These are phyloP conservation scores for Ditylenchus dipsaci DNA, from an alignment of 1,140 invertebrate genomes.

Conservation along the genomic window DNA sequence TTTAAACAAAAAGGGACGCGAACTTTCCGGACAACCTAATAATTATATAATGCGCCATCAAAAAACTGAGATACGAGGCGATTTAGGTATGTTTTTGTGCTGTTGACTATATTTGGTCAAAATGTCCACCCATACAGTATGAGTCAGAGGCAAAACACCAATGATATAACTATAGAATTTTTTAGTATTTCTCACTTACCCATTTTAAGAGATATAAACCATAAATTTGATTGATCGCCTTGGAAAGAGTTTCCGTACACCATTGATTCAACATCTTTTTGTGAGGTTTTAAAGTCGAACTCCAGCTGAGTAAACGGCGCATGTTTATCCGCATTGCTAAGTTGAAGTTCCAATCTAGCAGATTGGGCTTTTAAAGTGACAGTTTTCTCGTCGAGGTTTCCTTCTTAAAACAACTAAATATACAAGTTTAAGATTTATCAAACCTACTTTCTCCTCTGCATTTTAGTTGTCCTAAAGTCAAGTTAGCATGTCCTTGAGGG, in stretches of 20 bases:
- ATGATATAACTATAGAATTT: neutral
- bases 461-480: constrained; percentile 11
- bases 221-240: constrained; percentile 6
- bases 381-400: neutral
- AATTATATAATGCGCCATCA: no score
- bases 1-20: no score
- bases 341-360: neutral
- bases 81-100: no score
- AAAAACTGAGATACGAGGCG: no score
- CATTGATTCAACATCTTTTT: constrained; percentile 13
- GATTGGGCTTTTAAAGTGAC: neutral
- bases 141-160: neutral
- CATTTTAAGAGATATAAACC: constrained; percentile 14
- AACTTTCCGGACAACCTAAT: no score
- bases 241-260: neutral
- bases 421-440: neutral
- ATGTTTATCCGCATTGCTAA: neutral
- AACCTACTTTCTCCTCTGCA: constrained; percentile 11
- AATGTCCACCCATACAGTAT: no score
- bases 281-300: constrained; percentile 25
- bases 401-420: neutral
- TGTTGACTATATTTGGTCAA: no score
- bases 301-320: constrained; percentile 3
- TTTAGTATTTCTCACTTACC: neutral
- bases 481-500: neutral